Base-by-base conservation (phyloP, 37 sponge, comb jelly and placozoan species). In the Hexactinellida sp. region DNA sequence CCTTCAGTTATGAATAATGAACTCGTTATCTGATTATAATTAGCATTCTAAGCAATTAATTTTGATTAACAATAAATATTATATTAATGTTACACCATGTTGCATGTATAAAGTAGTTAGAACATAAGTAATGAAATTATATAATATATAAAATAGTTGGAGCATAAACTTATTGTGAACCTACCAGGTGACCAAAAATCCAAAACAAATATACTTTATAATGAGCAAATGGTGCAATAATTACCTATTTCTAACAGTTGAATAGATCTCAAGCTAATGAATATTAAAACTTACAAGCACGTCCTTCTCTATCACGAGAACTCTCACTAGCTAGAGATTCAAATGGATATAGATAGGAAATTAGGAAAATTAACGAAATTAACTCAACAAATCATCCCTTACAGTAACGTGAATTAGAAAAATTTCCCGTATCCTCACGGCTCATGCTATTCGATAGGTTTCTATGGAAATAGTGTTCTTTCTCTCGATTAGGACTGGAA, bases 271-370 rank as follows among this genome's bases (percentile, higher is more conserved):
- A 63, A 63, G 25, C 13, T 5, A 41, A 16, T 41, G 47, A 5
- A 41, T 5, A 13, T 16, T 16, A 41, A 13, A 16, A 41, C 76
- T 63, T 63, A 63, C 76, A 63, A 25, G 30, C 76, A 63, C 76
- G 76, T 63, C 30, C 76, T 21, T 63, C 76, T 63, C 30, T 63
- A 63, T 63, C 76, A 28, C 76, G 76, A 63, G 76, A 63, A 63
- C 34, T 10, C 21, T 63, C 76, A 21, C 76, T 63, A 63, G 76
- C 76, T 63, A 63, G 30, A 25, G 34, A 47, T 47, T 47, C 52
- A 9, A 47, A 19, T 47, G 16, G 16, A n/a, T n/a, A n/a, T n/a
- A n/a, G n/a, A n/a, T n/a, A n/a, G 9, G 16, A 47, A 47, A 47
- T 9, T 47, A 9, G 16, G 9, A 47, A 47, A 47, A 47, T 9